Evolutionary conservation across 2,113 vertebrate genomes (phyloP).

Genomic region (Halcyon malimbica): DNA sequence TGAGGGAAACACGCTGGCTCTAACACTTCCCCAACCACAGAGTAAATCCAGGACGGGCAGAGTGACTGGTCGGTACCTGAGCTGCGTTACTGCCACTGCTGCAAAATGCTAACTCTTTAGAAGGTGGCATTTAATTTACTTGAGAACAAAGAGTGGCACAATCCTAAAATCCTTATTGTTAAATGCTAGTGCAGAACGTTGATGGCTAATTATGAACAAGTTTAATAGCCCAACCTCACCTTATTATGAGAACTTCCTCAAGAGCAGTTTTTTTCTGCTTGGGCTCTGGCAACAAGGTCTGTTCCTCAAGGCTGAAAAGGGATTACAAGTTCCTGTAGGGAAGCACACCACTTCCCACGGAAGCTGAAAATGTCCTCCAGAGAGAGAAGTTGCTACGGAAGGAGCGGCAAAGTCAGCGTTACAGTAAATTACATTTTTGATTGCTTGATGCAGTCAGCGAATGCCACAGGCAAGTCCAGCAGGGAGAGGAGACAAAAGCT

Average conservation of each 20-base stretch:
- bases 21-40: neutral
- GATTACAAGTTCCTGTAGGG: neutral
- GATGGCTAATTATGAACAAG: neutral
- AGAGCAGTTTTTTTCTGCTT: neutral
- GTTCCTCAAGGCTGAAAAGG: neutral
- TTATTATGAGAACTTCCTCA: neutral
- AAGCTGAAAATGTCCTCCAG: neutral
- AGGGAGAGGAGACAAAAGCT: neutral
- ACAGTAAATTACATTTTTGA: accelerated
- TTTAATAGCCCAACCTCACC: neutral
- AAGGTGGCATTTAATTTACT: neutral
- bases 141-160: neutral
- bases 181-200: neutral
- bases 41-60: neutral
- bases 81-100: neutral
- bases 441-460: neutral
- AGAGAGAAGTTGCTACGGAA: neutral
- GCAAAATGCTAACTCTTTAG: accelerated
- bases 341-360: neutral
- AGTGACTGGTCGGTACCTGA: neutral
- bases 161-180: neutral
- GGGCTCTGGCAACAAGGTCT: neutral
- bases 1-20: neutral
- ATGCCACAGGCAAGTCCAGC: neutral
- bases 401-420: neutral